phyloP scores from a whole-genome alignment of 2,888 invertebrate genomes.

The Tenthredo distinguenda region DNA sequence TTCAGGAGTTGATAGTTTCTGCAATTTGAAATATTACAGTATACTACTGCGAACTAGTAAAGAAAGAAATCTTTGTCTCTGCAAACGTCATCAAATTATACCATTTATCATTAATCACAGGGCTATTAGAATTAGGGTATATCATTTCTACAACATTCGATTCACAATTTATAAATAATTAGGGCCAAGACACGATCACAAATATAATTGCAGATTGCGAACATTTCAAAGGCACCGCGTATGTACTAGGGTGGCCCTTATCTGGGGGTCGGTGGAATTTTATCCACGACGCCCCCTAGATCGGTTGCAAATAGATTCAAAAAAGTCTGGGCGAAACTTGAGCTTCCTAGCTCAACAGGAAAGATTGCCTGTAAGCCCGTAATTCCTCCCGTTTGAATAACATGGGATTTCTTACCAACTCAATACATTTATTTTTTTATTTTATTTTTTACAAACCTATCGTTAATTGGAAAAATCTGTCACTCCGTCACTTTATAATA shows the following conservation, averaged over 20 bases:
- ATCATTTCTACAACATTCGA: conserved; percentile 31
- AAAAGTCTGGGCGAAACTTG: no score
- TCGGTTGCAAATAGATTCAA: no score
- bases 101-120: conserved; percentile 51
- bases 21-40: background rate
- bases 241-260: background rate
- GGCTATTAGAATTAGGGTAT: background rate
- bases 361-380: no score
- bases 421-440: no score
- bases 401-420: no score
- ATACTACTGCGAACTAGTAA: conserved; percentile 3
- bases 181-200: conserved; percentile 12
- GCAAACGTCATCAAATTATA: conserved; percentile 14
- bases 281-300: no score
- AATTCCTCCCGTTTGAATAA: no score
- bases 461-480: no score
- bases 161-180: background rate
- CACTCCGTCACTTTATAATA: no score
- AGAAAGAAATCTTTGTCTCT: conserved; percentile 2
- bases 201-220: background rate
- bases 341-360: no score
- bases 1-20: conserved; percentile 38
- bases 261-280: no score
- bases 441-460: no score
- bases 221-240: background rate